phyloP scores from a whole-genome alignment of 92 coral and sea anemone genomes.

The Meandrina meandrites region DNA sequence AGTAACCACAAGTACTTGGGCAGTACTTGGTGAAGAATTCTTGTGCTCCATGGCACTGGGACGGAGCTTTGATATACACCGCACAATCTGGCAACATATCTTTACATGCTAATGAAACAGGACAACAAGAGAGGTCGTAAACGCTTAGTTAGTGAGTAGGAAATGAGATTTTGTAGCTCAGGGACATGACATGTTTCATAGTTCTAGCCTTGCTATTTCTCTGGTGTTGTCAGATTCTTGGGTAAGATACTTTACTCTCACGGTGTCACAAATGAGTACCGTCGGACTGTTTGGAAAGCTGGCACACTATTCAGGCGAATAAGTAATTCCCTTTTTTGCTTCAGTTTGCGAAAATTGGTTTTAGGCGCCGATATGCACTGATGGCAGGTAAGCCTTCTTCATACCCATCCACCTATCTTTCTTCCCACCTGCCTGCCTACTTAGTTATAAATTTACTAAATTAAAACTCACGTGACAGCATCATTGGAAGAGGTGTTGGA shows the following conservation, averaged over 20 bases:
- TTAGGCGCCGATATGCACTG: neutral
- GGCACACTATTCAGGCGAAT: neutral
- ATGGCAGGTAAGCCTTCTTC: neutral
- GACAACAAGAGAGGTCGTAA: neutral
- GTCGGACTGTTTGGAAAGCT: neutral
- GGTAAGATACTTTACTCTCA: neutral
- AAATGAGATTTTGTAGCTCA: neutral
- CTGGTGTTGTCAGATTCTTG: too few relatives aligned
- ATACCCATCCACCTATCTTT: neutral
- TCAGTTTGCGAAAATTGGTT: neutral
- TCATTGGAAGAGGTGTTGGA: neutral
- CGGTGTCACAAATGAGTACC: neutral
- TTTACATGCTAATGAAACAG: constrained; percentile 38
- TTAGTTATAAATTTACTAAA: neutral
- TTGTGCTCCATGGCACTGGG: constrained; percentile 51
- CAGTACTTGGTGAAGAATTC: constrained; percentile 73
- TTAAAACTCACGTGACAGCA: constrained; percentile 1
- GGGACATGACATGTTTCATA: neutral
- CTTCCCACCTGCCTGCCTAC: neutral
- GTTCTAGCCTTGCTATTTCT: too few relatives aligned
- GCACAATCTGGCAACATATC: constrained; percentile 62
- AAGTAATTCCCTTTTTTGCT: neutral
- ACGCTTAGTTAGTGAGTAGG: neutral
- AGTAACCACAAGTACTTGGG: constrained; percentile 57
- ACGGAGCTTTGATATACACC: constrained; percentile 36